Base-by-base conservation (phyloP, 1,140 invertebrate species). In the Drosophila melanica region DNA sequence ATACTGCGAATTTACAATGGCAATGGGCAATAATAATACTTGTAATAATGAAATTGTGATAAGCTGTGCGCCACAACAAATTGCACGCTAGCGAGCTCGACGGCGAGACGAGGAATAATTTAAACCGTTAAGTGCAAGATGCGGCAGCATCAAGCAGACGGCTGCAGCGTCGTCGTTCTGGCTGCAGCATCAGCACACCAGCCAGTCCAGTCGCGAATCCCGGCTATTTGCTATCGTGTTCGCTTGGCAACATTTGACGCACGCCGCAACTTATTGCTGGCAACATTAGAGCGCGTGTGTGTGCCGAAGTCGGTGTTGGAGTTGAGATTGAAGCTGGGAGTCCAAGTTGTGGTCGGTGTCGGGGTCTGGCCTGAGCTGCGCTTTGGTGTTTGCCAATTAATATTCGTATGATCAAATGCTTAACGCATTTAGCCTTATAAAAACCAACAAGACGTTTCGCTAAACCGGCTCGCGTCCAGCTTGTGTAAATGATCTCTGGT, bases 351-450 rank as follows among this genome's bases (percentile, higher is more conserved):
- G 12, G 48, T 50, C 35, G 37, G 18, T 70, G 65, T 75, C 58
- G 37, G 47, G 65, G 64, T 55, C 44, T 33, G 62, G 64, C 59
- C 44, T 33, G 65, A 65, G 48, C 54, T 85, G 81, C 74, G 77
- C 81, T 77, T 75, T 73, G 84, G 69, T 82, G 84, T 89, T 87
- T 74, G 84, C 84, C 84, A 89, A 89, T 89, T 89, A 89, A 89
- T 89, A 89, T 89, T 89, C 84, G 84, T 86, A 84, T 89, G 84
- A 89, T 89, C 84, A 89, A 89, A 89, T 89, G 84, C 74, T 89
- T 89, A 89, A 89, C 84, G 84, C 84, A 89, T 89, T 89, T 89
- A 90, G 84, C 84, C 84, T 79, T 89, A 87, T 72, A 89, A 74
- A 79, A 85, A 87, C 84, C 84, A 89, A 89, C 84, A 89, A 84